These are phyloP conservation scores for Drosophila recens DNA, from an alignment of 2,888 invertebrate species.

Conservation along the genomic window DNA sequence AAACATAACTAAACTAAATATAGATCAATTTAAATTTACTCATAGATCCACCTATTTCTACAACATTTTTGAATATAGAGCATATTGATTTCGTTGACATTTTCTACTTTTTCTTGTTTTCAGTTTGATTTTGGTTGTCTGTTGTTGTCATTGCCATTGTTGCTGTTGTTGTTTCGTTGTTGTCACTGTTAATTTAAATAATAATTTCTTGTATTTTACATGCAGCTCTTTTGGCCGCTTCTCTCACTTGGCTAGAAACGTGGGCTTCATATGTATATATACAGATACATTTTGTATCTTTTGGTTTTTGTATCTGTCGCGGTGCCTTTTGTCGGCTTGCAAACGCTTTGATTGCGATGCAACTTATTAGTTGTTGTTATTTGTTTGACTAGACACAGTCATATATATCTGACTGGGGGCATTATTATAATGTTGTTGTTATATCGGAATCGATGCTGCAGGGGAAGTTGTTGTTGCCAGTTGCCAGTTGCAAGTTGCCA, in stretches of 20 bases:
- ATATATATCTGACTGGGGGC: conserved; percentile 63
- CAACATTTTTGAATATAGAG: conserved; percentile 28
- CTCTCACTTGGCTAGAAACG: conserved; percentile 48
- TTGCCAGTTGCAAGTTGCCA: conserved; percentile 54
- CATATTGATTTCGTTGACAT: conserved; percentile 15
- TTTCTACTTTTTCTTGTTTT: conserved; percentile 6
- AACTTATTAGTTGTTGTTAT: conserved; percentile 83
- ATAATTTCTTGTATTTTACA: conserved; percentile 66
- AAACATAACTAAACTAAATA: too few relatives aligned
- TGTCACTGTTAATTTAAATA: conserved; percentile 70
- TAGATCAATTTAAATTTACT: too few relatives aligned
- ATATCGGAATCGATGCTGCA: conserved; percentile 23
- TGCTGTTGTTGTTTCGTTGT: conserved; percentile 26
- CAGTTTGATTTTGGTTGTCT: conserved; percentile 29
- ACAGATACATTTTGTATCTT: conserved; percentile 25
- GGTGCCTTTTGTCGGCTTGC: conserved; percentile 74
- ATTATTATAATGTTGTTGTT: conserved; percentile 61
- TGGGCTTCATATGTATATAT: conserved; percentile 27
- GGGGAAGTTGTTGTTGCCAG: conserved; percentile 28
- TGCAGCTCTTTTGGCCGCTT: conserved; percentile 39
- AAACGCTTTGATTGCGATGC: conserved; percentile 71
- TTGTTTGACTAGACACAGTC: conserved; percentile 82
- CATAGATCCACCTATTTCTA: too few relatives aligned
- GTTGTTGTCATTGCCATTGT: conserved; percentile 24
- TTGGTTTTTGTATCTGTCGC: conserved; percentile 39